Conservation (phyloP, 2,888 invertebrate genomes). For the Drosophila peninsularis region DNA sequence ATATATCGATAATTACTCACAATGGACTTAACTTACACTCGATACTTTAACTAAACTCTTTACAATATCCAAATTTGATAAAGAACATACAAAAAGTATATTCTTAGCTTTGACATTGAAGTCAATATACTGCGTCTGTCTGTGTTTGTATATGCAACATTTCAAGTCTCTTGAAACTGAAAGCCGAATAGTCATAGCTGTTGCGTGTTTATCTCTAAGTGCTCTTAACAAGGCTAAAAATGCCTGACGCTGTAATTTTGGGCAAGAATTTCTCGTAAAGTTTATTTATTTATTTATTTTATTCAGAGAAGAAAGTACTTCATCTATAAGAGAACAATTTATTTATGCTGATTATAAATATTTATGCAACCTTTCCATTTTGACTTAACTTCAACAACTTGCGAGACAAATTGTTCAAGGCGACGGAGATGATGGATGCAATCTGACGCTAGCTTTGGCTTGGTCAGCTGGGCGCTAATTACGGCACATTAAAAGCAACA, state of each 20-base stretch:
- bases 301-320: not conserved
- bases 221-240: not conserved
- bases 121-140: not conserved
- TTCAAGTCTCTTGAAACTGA: not conserved
- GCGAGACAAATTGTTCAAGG: slow-evolving; percentile 24
- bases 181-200: not conserved
- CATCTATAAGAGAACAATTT: not conserved
- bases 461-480: slow-evolving; percentile 30
- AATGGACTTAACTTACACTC: too few relatives aligned
- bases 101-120: not conserved
- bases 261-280: not conserved
- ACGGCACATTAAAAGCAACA: slow-evolving; percentile 21
- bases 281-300: not conserved
- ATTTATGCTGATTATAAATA: not conserved
- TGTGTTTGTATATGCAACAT: not conserved
- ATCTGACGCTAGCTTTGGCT: slow-evolving; percentile 9
- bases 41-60: too few relatives aligned
- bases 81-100: not conserved
- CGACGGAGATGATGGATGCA: slow-evolving; percentile 12
- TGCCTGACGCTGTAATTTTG: too few relatives aligned
- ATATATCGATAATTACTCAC: too few relatives aligned
- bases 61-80: too few relatives aligned
- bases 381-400: slow-evolving; percentile 1
- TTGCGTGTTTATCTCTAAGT: not conserved
- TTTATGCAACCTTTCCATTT: not conserved